A percentile compares a stretch with the other conserved stretches of the same genome.
phyloP scores from a whole-genome alignment of 1,140 invertebrate species.

The Brachionus sp. region DNA sequence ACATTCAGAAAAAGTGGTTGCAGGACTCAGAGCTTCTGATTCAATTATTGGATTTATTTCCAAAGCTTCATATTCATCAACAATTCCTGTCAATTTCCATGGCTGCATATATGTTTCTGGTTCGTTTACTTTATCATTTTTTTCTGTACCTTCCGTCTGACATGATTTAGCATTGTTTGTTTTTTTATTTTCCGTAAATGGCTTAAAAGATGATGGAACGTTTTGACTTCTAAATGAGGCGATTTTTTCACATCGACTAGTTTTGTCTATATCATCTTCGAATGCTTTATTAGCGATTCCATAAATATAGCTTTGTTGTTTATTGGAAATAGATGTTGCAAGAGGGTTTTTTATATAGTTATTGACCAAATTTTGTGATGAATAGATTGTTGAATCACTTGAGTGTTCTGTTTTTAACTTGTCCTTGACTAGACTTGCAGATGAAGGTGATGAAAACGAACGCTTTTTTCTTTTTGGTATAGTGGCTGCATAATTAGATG shows the following conservation, averaged over 20 bases:
- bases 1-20: slow-evolving; percentile 35
- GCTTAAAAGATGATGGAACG: background rate
- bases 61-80: slow-evolving; percentile 31
- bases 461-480: slow-evolving; percentile 17
- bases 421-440: background rate
- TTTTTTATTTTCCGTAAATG: background rate
- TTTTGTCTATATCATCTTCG: background rate
- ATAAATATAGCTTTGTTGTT: slow-evolving; percentile 15
- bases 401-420: background rate
- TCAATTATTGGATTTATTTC: slow-evolving; percentile 26
- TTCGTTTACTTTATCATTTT: slow-evolving; percentile 26
- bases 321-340: background rate
- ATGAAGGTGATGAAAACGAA: background rate
- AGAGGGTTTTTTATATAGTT: background rate
- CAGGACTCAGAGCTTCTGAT: slow-evolving; percentile 23
- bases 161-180: background rate
- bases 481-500: background rate
- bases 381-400: slow-evolving; percentile 23
- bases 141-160: background rate
- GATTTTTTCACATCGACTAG: background rate
- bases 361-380: slow-evolving; percentile 1
- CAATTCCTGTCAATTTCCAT: slow-evolving; percentile 12
- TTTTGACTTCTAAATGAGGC: background rate
- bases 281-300: background rate
- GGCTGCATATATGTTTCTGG: slow-evolving; percentile 12